A percentile compares a stretch with the other conserved stretches of the same genome.
These are phyloP conservation scores for Drosophila yakuba DNA, from an alignment of 1,140 invertebrate genomes.

Conservation along the genomic window DNA sequence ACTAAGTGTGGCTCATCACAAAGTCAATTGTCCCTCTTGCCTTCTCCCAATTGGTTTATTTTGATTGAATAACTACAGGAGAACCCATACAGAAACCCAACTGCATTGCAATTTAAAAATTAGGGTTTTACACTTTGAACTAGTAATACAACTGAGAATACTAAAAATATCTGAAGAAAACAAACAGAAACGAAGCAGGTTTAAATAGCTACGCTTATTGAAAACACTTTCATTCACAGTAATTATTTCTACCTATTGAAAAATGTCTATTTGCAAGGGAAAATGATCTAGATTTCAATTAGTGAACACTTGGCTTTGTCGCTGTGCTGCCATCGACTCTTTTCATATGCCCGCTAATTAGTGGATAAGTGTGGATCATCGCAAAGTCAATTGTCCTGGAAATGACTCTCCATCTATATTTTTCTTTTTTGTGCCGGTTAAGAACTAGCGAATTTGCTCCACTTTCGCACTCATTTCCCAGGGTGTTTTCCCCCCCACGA, in stretches of 20 bases:
- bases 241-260: no score
- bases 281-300: constrained; percentile 43
- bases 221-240: no score
- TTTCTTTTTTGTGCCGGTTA: constrained; percentile 15
- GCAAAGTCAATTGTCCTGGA: constrained; percentile 46
- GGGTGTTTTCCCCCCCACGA: constrained; percentile 7
- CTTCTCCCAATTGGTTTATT: not conserved
- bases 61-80: not conserved
- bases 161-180: no score
- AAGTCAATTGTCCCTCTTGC: constrained; percentile 57
- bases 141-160: no score
- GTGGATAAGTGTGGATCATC: constrained; percentile 56
- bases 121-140: no score
- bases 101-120: no score
- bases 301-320: constrained; percentile 42
- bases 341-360: constrained; percentile 51
- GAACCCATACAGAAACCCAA: not conserved
- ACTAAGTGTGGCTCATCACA: constrained; percentile 60
- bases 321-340: constrained; percentile 17
- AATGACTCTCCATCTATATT: constrained; percentile 19
- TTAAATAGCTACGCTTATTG: no score
- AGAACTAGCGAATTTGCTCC: constrained; percentile 25
- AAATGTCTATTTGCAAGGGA: not conserved
- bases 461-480: constrained; percentile 32
- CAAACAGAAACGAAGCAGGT: no score